Base-by-base conservation (phyloP, 2,888 invertebrate genomes). In the Iphiclides podalirius region DNA sequence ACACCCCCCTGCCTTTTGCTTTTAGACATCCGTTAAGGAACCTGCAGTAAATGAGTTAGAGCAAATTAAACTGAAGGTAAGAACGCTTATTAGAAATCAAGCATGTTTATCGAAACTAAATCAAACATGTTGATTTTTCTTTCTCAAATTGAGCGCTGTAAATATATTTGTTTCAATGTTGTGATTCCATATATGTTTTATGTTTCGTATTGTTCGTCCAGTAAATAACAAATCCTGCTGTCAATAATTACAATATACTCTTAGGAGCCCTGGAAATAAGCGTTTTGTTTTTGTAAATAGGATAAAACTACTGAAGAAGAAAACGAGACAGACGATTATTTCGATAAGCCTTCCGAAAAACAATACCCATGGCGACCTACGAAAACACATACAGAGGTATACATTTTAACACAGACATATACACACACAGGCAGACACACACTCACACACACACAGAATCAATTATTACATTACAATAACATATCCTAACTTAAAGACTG, bases 51-150 rank as follows among this genome's bases (percentile, higher is more conserved):
- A 63, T 47, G 70, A 79, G 68, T 47, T 87, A 54, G 81, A 72
- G 36, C 66, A 83, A 70, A 65, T 88, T 40, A 87, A 87, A 69
- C 67, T 88, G 1, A 88, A 87, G 86, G 88, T 88, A 80, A 85
- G 85, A 70, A 62, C 20, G 9, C 38, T 48, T 48, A 4, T 39
- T 50, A 35, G 44, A 39, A 14, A 9, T 20, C 26, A 9, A 16
- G 47, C 47, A 47, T 47, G 46, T 8, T 14, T 33, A 9, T 13
- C 15, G 38, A 28, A 33, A 31, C 12, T 33, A 23, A 14, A n/a
- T 17, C 1, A 15, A 31, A 14, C 17, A 26, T 43, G 23, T 34
- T 39, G 12, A 16, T 20, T 2, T 28, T 11, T 31, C n/a, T 31
- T 4, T 31, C 31, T 1, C 9, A 8, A 12, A 31, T 9, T 26